These are phyloP conservation scores for Epicauta chinensis DNA, from an alignment of 1,140 invertebrate species.

Conservation along the genomic window DNA sequence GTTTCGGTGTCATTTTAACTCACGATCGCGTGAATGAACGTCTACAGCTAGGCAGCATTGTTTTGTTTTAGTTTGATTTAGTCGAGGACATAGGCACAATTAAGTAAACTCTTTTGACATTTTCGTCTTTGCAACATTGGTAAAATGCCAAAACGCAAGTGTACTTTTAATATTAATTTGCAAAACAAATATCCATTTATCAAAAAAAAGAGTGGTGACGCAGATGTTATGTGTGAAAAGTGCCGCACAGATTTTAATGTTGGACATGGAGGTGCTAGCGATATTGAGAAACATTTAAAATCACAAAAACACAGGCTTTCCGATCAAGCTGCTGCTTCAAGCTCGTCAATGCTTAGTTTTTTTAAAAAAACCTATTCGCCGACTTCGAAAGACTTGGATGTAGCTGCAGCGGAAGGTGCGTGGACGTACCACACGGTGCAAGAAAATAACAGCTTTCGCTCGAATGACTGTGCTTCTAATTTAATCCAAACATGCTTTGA, in stretches of 20 bases:
- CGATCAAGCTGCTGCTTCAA: slow-evolving; percentile 34
- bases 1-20: too few species aligned
- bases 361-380: too few species aligned
- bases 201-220: slow-evolving; percentile 29
- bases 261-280: slow-evolving; percentile 33
- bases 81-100: too few species aligned
- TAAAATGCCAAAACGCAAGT: slow-evolving; percentile 22
- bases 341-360: slow-evolving; percentile 20
- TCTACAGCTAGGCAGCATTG: too few species aligned
- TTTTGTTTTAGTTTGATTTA: too few species aligned
- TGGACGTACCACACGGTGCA: slow-evolving; percentile 33
- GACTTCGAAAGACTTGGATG: too few species aligned
- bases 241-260: slow-evolving; percentile 37
- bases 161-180: slow-evolving; percentile 21
- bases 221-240: slow-evolving; percentile 37
- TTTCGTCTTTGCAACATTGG: too few species aligned
- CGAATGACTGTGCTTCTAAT: slow-evolving; percentile 34
- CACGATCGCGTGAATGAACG: too few species aligned
- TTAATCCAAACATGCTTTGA: slow-evolving; percentile 31
- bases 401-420: slow-evolving; percentile 22
- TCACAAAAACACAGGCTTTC: slow-evolving; percentile 38
- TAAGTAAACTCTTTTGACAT: too few species aligned
- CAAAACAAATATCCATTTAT: slow-evolving; percentile 27
- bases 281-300: slow-evolving; percentile 40
- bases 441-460: slow-evolving; percentile 37